Percentiles rank a stretch among this genome's conserved stretches.
Conservation (phyloP, 2,797 vertebrate species). For the Dermochelys coriacea region DNA sequence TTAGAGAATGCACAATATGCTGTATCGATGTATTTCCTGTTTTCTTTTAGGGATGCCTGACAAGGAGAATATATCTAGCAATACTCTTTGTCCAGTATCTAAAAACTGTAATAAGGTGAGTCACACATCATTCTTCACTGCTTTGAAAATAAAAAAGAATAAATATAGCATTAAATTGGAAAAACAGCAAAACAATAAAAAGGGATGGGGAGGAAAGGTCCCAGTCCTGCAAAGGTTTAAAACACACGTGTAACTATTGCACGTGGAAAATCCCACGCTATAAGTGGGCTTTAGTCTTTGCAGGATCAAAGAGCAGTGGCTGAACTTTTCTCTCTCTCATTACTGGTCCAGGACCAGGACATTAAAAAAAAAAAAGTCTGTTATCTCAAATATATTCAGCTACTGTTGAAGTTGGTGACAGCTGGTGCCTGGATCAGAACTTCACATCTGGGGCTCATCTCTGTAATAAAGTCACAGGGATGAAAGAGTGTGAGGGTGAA, state of each 20-base stretch:
- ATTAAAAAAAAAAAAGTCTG: not conserved
- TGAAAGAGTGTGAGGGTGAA: not conserved
- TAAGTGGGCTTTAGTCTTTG: not conserved
- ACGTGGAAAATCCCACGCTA: not conserved
- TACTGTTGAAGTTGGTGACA: fast-evolving
- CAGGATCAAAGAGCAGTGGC: not conserved
- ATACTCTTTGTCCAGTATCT: slow-evolving; percentile 85
- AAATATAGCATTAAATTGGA: not conserved
- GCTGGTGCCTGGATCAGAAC: not conserved
- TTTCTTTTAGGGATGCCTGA: slow-evolving; percentile 90
- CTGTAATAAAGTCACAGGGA: not conserved
- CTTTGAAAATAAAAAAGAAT: not conserved
- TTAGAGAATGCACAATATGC: not conserved
- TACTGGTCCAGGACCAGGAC: not conserved
- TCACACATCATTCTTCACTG: not conserved
- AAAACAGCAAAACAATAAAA: not conserved
- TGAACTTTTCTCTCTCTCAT: not conserved
- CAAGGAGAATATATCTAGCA: slow-evolving; percentile 92
- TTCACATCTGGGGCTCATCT: not conserved
- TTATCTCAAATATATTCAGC: not conserved
- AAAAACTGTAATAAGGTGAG: slow-evolving; percentile 93
- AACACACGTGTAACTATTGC: not conserved
- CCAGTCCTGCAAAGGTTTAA: not conserved
- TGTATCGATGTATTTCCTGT: slow-evolving; percentile 54
- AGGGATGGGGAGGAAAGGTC: not conserved